These are phyloP conservation scores for Merops nubicus DNA, from an alignment of 2,113 vertebrate genomes.

Conservation along the genomic window DNA sequence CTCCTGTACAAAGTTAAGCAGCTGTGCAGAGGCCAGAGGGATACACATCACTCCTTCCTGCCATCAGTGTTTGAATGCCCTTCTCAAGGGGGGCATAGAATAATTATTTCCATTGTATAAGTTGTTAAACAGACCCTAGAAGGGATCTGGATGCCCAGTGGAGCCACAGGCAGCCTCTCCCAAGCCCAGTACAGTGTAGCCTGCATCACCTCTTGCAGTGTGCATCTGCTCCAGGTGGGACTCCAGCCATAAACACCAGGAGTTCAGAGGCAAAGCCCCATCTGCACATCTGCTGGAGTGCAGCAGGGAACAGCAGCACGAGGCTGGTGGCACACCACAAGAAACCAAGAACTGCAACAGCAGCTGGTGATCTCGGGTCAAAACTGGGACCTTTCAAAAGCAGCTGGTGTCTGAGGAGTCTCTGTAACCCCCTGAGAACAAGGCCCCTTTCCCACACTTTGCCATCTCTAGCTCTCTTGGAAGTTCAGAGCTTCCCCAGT, in stretches of 20 bases:
- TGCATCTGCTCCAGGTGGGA: background rate
- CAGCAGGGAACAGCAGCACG: background rate
- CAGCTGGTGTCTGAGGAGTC: background rate
- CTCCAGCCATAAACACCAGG: background rate
- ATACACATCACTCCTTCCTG: background rate
- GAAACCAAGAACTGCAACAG: background rate
- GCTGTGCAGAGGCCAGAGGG: background rate
- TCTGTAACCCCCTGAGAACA: background rate
- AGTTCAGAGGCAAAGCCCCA: background rate
- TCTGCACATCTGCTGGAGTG: rapidly evolving
- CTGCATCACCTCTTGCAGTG: background rate
- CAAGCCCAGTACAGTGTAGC: background rate
- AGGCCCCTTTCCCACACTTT: background rate
- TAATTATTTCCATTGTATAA: background rate
- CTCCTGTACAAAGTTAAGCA: background rate
- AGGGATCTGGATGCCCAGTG: background rate
- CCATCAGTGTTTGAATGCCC: background rate
- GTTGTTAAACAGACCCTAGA: background rate
- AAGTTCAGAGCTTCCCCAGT: background rate
- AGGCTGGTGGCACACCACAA: background rate
- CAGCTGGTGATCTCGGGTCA: background rate
- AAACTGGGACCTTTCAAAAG: background rate
- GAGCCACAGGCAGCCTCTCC: background rate
- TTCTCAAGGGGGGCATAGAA: background rate
- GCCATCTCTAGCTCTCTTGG: background rate